Evolutionary conservation across 2,797 vertebrate species (phyloP).

Genomic region (Pelochelys cantorii): DNA sequence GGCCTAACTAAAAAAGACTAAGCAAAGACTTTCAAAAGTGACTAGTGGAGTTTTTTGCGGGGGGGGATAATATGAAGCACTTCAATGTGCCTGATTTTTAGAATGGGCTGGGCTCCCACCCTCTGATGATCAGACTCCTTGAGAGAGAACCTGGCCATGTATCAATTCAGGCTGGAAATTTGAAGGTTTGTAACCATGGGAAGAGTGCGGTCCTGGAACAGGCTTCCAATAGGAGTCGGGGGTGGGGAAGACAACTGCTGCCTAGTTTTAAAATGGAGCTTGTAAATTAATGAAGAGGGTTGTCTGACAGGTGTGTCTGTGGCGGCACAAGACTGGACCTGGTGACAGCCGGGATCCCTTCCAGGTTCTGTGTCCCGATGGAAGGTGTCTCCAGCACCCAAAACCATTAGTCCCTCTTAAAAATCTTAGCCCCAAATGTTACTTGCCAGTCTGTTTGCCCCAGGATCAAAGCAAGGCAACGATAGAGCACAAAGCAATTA

Average conservation of each 20-base stretch:
- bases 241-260: not conserved
- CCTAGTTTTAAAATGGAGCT: not conserved
- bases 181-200: not conserved
- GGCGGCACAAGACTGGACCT: not conserved
- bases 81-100: not conserved
- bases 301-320: not conserved
- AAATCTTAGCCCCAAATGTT: not conserved
- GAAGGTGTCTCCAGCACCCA: not conserved
- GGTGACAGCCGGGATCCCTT: not conserved
- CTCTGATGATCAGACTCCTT: not conserved
- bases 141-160: not conserved
- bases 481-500: rapidly evolving
- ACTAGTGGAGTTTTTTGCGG: not conserved
- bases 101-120: not conserved
- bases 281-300: not conserved
- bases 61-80: not conserved
- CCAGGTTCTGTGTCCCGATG: not conserved
- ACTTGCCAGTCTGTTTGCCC: not conserved
- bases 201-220: not conserved
- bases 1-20: not conserved
- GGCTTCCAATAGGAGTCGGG: not conserved
- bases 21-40: not conserved
- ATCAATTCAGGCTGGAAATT: not conserved
- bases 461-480: not conserved
- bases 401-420: rapidly evolving